Percentiles rank a stretch among this genome's conserved stretches.
Conservation (phyloP, 1,140 invertebrate genomes). For the Listronotus oregonensis region DNA sequence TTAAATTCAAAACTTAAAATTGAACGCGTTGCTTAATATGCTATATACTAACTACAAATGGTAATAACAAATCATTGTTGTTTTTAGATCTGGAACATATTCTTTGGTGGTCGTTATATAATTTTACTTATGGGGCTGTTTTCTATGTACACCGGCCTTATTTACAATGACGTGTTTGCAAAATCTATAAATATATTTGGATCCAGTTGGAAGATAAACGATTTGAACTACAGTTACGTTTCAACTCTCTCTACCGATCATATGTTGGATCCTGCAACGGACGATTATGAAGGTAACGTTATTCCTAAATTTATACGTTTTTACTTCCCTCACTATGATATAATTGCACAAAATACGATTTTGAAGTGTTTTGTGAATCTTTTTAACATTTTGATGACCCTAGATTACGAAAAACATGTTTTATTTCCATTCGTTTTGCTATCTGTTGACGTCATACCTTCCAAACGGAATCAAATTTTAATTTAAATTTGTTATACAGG, state of each 20-base stretch:
- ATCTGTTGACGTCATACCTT: too few relatives aligned
- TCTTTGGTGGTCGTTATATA: conserved; percentile 97
- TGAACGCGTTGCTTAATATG: too few relatives aligned
- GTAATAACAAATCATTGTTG: too few relatives aligned
- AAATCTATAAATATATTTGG: conserved; percentile 97
- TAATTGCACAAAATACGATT: not conserved
- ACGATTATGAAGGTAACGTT: conserved; percentile 58
- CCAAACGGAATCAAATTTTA: too few relatives aligned
- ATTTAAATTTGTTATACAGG: too few relatives aligned
- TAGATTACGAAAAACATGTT: too few relatives aligned
- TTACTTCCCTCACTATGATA: not conserved
- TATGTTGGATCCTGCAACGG: conserved; percentile 69
- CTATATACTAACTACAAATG: too few relatives aligned
- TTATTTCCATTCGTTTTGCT: too few relatives aligned
- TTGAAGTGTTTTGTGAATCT: too few relatives aligned
- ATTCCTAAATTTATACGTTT: not conserved
- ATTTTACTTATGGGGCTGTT: conserved; percentile 98
- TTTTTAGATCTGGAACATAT: conserved; percentile 91
- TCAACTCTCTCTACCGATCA: conserved; percentile 55
- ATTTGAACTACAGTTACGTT: conserved; percentile 30
- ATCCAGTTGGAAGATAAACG: conserved; percentile 77
- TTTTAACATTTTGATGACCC: too few relatives aligned
- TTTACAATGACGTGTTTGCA: conserved; percentile 98
- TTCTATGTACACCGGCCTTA: conserved; percentile 96
- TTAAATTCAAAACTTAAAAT: too few relatives aligned